Evolutionary conservation across 2,113 vertebrate species (phyloP).

Genomic region (Dendrocopos noguchii): DNA sequence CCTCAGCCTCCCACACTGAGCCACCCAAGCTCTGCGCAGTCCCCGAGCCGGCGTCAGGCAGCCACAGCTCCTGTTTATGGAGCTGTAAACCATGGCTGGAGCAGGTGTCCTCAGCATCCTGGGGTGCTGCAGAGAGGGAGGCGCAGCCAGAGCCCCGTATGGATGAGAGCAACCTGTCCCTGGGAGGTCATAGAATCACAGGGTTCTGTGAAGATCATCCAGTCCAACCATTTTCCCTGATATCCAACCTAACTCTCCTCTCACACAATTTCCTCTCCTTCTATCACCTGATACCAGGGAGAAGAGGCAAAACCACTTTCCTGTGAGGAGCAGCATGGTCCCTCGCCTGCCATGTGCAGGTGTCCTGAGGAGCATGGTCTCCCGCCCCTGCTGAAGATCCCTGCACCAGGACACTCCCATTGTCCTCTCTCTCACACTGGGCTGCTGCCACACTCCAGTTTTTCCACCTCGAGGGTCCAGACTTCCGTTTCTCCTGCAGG

Average conservation of each 20-base stretch:
- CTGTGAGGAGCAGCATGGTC: fast-evolving
- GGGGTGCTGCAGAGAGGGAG: neutral
- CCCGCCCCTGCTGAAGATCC: no score
- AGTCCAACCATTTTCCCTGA: no score
- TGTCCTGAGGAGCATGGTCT: fast-evolving
- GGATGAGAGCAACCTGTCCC: neutral
- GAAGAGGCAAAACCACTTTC: neutral
- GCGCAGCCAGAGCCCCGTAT: fast-evolving
- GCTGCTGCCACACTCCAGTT: neutral
- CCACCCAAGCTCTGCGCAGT: neutral
- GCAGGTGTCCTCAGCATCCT: neutral
- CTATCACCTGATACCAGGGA: no score
- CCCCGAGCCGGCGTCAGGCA: neutral
- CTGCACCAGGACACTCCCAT: fast-evolving
- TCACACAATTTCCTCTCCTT: no score
- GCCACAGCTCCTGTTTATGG: neutral
- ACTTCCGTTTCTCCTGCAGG: neutral
- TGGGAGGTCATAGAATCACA: neutral
- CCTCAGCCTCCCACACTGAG: neutral
- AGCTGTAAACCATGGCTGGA: neutral
- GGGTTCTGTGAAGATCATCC: no score
- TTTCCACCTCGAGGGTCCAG: neutral
- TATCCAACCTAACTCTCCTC: no score
- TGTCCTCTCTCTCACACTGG: fast-evolving
- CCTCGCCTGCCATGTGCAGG: fast-evolving